Evolutionary conservation across 2,888 invertebrate species (phyloP).

Genomic region (Leptura quadrifasciata): DNA sequence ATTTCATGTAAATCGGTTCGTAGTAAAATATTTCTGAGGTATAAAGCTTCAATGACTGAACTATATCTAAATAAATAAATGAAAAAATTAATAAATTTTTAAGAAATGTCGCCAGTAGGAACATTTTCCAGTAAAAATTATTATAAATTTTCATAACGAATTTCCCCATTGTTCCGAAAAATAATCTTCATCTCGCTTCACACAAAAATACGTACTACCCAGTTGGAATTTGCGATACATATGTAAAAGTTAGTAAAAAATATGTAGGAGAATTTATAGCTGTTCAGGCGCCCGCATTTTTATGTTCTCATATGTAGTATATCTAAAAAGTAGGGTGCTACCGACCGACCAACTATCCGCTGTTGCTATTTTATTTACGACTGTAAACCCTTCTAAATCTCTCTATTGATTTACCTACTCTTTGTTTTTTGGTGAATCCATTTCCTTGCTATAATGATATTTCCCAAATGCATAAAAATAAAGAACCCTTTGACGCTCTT

Average conservation of each 20-base stretch:
- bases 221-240: conserved; percentile 61
- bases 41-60: too few species aligned
- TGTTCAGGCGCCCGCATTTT: conserved; percentile 65
- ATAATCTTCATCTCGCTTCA: conserved; percentile 10
- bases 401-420: conserved; percentile 55
- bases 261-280: conserved; percentile 65
- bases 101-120: background rate
- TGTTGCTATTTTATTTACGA: conserved; percentile 61
- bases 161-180: conserved; percentile 8
- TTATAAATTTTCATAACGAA: background rate
- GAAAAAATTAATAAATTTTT: too few species aligned
- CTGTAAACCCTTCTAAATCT: conserved; percentile 59
- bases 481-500: conserved; percentile 12
- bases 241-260: conserved; percentile 65
- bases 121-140: background rate
- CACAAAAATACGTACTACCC: conserved; percentile 35
- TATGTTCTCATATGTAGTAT: conserved; percentile 67
- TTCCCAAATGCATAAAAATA: background rate
- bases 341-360: conserved; percentile 57
- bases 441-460: conserved; percentile 41
- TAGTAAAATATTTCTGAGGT: too few species aligned
- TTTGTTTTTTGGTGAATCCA: conserved; percentile 51
- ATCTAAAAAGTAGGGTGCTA: conserved; percentile 63
- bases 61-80: too few species aligned
- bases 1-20: too few species aligned